Conservation (phyloP, 1,140 invertebrate genomes). For the Wasmannia auropunctata region DNA sequence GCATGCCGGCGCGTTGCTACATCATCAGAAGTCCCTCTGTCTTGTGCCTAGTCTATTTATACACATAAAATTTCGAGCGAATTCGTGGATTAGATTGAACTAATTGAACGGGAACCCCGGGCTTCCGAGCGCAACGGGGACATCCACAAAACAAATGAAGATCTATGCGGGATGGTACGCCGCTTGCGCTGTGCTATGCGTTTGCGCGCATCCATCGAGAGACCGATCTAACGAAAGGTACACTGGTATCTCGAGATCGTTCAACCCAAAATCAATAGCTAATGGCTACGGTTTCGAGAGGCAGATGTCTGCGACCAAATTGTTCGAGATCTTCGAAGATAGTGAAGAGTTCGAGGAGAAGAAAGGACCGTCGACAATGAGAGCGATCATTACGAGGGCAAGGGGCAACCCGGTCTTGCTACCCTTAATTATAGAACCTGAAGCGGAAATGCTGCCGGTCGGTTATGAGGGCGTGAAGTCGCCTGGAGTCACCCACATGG, state of each 20-base stretch:
- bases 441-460: conserved; percentile 81
- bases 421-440: conserved; percentile 72
- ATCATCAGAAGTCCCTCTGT: neutral
- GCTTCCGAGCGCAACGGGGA: neutral
- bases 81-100: neutral
- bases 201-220: neutral
- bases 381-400: conserved; percentile 16
- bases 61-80: neutral
- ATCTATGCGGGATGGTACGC: neutral
- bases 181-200: conserved; percentile 20
- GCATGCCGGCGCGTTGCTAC: conserved; percentile 61
- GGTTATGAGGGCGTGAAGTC: conserved; percentile 78
- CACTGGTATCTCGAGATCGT: neutral
- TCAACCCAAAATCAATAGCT: neutral
- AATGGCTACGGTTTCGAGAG: neutral
- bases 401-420: neutral
- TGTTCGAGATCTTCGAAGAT: neutral
- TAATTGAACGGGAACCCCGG: no score
- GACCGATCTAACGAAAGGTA: neutral
- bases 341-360: neutral
- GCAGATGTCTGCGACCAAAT: neutral
- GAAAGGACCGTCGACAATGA: neutral
- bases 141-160: neutral
- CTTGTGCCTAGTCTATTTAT: no score
- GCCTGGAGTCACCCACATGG: conserved; percentile 82